Conservation (phyloP, 2,113 vertebrate genomes). For the Hippocampus mohnikei region DNA sequence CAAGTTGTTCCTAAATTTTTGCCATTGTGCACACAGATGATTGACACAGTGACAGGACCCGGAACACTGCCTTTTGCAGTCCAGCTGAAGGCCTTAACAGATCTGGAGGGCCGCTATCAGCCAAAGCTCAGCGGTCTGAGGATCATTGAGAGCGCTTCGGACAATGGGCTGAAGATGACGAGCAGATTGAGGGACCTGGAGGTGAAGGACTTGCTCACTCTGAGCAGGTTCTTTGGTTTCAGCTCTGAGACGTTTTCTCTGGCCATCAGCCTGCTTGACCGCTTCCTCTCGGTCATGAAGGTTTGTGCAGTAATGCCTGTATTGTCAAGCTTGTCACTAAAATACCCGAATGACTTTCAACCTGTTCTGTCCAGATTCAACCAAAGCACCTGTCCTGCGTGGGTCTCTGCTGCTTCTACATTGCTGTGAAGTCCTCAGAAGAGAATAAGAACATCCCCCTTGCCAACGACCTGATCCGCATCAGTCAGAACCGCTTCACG, state of each 20-base stretch:
- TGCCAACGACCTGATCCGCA: constrained; percentile 88
- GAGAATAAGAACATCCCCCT: constrained; percentile 89
- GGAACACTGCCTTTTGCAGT: constrained; percentile 71
- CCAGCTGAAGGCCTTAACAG: constrained; percentile 80
- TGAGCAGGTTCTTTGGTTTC: constrained; percentile 93
- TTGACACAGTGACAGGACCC: constrained; percentile 72
- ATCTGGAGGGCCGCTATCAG: constrained; percentile 82
- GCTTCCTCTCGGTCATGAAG: constrained; percentile 93
- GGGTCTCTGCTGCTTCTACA: constrained; percentile 92
- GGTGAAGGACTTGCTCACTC: constrained; percentile 89
- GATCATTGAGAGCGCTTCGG: constrained; percentile 82
- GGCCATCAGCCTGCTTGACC: constrained; percentile 86
- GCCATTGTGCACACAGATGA: constrained; percentile 78
- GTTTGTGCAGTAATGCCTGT: constrained; percentile 61
- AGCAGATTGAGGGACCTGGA: constrained; percentile 84
- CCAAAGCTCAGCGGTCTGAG: constrained; percentile 86
- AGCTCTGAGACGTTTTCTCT: constrained; percentile 86
- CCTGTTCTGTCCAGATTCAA: constrained; percentile 78
- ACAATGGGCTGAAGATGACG: constrained; percentile 90
- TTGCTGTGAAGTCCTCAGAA: constrained; percentile 86
- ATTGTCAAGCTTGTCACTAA: not conserved
- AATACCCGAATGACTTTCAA: not conserved
- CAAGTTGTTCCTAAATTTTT: not conserved
- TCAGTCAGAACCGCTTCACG: constrained; percentile 92
- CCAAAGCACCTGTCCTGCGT: constrained; percentile 95